phyloP scores from a whole-genome alignment of 2,113 vertebrate species.

The Epinephelus fuscoguttatus region DNA sequence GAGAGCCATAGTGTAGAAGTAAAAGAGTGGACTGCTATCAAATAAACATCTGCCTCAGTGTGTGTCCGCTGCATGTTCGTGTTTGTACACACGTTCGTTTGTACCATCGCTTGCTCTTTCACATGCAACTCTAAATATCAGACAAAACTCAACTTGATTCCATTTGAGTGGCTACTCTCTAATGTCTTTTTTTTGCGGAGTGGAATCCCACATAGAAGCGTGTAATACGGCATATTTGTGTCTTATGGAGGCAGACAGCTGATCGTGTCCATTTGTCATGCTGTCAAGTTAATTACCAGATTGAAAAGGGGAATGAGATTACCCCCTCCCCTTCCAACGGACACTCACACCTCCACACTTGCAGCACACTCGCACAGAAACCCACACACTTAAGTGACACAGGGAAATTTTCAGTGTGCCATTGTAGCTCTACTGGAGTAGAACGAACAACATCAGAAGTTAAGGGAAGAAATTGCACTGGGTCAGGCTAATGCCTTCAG shows the following conservation, averaged over 20 bases:
- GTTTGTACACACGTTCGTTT: background rate
- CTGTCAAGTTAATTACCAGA: constrained; percentile 88
- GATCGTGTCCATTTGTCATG: constrained; percentile 87
- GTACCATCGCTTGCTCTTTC: background rate
- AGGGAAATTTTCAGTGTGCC: constrained; percentile 71
- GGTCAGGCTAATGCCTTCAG: constrained; percentile 65
- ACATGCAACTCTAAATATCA: constrained; percentile 44
- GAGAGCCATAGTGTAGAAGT: constrained; percentile 33
- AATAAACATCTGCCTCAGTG: constrained; percentile 48
- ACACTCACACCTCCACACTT: constrained; percentile 67
- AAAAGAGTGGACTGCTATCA: constrained; percentile 54
- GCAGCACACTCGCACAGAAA: constrained; percentile 23
- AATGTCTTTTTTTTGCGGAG: constrained; percentile 68
- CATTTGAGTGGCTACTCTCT: constrained; percentile 67
- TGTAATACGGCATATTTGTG: constrained; percentile 82
- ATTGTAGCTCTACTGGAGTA: constrained; percentile 69
- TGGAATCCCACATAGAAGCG: constrained; percentile 72
- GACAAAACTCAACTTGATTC: constrained; percentile 63
- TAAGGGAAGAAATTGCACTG: constrained; percentile 65
- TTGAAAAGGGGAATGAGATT: constrained; percentile 85
- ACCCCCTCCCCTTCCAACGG: constrained; percentile 70
- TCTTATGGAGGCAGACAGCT: constrained; percentile 84
- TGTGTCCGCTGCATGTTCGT: constrained; percentile 22
- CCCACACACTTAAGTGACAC: constrained; percentile 55
- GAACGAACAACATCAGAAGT: constrained; percentile 68